phyloP scores from a whole-genome alignment of 2,797 vertebrate species.

The Uromys caudimaculatus region DNA sequence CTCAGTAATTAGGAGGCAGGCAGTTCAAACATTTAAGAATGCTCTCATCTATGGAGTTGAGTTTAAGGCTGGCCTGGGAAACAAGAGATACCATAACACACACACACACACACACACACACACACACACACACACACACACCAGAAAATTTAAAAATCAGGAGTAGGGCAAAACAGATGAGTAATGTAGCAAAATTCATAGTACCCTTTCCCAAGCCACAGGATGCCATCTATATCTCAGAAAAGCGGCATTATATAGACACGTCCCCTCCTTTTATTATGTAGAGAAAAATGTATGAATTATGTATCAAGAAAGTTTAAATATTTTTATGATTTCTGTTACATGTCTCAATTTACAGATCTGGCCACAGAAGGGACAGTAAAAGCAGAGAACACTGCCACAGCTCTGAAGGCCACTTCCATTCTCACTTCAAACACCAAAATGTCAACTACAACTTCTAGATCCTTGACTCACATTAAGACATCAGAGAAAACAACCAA shows the following conservation, averaged over 20 bases:
- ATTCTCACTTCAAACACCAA: background rate
- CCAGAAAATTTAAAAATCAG: background rate
- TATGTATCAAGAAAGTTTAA: background rate
- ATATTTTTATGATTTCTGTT: conserved; percentile 24
- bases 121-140: background rate
- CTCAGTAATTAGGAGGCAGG: background rate
- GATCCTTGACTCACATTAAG: background rate
- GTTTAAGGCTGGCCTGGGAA: background rate
- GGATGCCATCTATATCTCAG: background rate
- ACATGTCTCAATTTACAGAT: conserved; percentile 22
- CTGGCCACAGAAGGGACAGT: background rate
- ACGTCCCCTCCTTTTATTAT: background rate
- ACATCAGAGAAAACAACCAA: background rate
- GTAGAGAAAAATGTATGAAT: background rate
- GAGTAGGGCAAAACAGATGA: background rate
- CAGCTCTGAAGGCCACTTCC: background rate
- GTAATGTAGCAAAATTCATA: too few relatives aligned
- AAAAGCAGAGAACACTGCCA: background rate
- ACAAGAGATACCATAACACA: background rate
- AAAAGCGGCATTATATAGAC: background rate
- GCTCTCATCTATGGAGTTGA: background rate
- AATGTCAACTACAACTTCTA: background rate
- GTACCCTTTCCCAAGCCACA: background rate
- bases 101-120: background rate
- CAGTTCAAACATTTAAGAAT: background rate